phyloP scores from a whole-genome alignment of 2,888 invertebrate species.

The Athetis lepigone region DNA sequence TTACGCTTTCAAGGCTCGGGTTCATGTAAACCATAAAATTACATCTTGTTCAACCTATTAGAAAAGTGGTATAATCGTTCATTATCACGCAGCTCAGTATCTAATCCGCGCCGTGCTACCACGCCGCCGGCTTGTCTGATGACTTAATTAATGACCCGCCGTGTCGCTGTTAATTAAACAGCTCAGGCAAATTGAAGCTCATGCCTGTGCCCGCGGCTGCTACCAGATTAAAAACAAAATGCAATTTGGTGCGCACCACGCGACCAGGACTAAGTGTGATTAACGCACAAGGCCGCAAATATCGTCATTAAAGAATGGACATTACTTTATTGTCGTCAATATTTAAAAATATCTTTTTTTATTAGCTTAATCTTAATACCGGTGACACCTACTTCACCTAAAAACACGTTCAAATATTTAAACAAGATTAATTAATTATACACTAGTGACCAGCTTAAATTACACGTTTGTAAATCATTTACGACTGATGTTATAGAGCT shows the following conservation, averaged over 20 bases:
- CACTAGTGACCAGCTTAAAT: conserved; percentile 29
- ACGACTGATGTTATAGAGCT: conserved; percentile 8
- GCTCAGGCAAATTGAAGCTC: conserved; percentile 86
- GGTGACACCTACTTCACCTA: not conserved
- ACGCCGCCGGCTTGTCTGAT: conserved; percentile 83
- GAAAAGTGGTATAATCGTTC: conserved; percentile 76
- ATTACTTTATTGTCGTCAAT: not conserved
- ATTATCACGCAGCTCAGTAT: conserved; percentile 81
- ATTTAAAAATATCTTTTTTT: not conserved
- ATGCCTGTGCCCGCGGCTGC: conserved; percentile 79
- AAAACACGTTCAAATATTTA: conserved; percentile 23
- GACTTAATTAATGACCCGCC: conserved; percentile 89
- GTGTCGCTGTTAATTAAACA: conserved; percentile 88
- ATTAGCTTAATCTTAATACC: not conserved
- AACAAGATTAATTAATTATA: conserved; percentile 38
- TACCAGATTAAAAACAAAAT: conserved; percentile 87
- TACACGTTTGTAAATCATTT: conserved; percentile 33
- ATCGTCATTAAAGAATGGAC: conserved; percentile 24
- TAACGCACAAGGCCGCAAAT: conserved; percentile 63
- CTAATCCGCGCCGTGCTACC: conserved; percentile 80
- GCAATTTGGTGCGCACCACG: conserved; percentile 79
- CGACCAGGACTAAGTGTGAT: conserved; percentile 71
- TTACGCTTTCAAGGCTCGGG: conserved; percentile 11
- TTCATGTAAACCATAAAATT: conserved; percentile 50
- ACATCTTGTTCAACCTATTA: conserved; percentile 54